phyloP scores from a whole-genome alignment of 2,797 vertebrate species.

The Microctenopoma lineatum region DNA sequence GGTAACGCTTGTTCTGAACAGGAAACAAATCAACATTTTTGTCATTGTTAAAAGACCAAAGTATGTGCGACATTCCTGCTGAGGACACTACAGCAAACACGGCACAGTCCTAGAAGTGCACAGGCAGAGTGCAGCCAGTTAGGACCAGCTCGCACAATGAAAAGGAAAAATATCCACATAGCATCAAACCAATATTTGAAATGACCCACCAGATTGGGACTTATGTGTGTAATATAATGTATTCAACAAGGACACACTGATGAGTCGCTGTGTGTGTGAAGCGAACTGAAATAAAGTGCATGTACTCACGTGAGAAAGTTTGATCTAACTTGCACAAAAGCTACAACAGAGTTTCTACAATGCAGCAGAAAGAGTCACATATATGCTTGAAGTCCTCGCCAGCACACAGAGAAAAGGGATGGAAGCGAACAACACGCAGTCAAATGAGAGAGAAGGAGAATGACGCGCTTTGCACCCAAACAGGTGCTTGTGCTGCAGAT shows the following conservation, averaged over 20 bases:
- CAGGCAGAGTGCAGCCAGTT: not conserved
- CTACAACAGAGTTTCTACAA: conserved; percentile 17
- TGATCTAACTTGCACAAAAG: not conserved
- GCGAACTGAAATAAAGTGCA: not conserved
- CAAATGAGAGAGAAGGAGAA: conserved; percentile 16
- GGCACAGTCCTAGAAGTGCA: not conserved
- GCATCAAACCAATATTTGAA: no score
- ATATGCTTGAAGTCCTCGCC: not conserved
- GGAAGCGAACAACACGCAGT: not conserved
- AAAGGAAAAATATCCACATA: not conserved
- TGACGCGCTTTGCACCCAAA: conserved; percentile 37
- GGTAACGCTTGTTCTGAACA: not conserved
- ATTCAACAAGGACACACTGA: not conserved
- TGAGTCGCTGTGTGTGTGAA: not conserved
- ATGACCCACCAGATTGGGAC: not conserved
- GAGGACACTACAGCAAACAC: not conserved
- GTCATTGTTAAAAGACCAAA: no score
- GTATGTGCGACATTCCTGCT: no score
- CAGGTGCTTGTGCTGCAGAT: conserved; percentile 43
- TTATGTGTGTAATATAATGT: not conserved
- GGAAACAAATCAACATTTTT: no score
- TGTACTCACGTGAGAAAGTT: not conserved
- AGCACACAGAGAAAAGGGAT: conserved; percentile 1
- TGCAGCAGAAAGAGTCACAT: not conserved
- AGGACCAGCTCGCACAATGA: not conserved